Base-by-base conservation (phyloP, 2,797 vertebrate genomes). In the Manis crassicaudata region DNA sequence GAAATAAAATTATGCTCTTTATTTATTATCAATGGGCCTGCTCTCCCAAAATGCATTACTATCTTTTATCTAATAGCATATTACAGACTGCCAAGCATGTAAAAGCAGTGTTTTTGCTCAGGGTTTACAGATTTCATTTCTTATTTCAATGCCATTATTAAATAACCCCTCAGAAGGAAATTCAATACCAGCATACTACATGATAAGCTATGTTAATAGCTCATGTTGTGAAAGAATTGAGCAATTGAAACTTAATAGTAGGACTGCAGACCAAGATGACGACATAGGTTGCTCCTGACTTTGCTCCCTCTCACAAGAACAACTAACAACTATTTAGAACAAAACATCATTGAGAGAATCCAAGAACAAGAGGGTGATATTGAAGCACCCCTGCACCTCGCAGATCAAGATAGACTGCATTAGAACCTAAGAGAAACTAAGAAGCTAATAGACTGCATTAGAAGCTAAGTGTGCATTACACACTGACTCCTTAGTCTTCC, bases 61-160 rank as follows among this genome's bases (percentile, higher is more conserved):
- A 88, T 97, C 93, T 97, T 96, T 97, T 87, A 96, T 97, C 96
- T 97, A 97, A 97, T 96, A 97, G 87, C 92, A 87, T 96, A 96
- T 97, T 98, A 97, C 85, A 96, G 93, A 93, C 89, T 94, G 67
- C 72, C 92, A 84, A 93, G 89, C 95, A 96, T 97, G 94, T 96
- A 97, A 97, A 97, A 96, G 95, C 76, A 94, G 56, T 90, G 96
- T 94, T 97, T 95, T 95, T 95, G 76, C 94, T 94, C 80, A 96
- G 77, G 87, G 94, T 95, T 95, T 96, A 89, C 76, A 96, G 87
- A 97, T 96, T 98, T 97, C 96, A 97, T 96, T 97, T 97, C 97
- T 98, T 95, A 97, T 97, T 97, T 97, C 94, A 96, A 95, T 94
- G 94, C 67, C 94, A 96, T 97, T 97, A 97, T 97, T 97, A 96